Percentiles rank a stretch among this genome's conserved stretches.
Evolutionary conservation across 2,113 vertebrate species (phyloP).

Genomic region (Antidorcas marsupialis): DNA sequence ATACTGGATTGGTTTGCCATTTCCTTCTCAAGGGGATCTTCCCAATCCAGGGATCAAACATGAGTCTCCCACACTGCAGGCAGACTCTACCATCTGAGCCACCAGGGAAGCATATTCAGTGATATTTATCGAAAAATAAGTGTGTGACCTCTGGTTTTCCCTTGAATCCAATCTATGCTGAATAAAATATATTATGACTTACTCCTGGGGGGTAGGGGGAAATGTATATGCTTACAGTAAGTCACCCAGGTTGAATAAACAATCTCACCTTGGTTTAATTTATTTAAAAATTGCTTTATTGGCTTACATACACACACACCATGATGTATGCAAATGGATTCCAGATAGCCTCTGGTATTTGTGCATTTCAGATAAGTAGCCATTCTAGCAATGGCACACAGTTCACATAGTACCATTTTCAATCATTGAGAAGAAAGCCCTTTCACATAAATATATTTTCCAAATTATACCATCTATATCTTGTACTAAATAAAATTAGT

Average conservation of each 20-base stretch:
- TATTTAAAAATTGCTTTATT: neutral
- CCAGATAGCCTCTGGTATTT: neutral
- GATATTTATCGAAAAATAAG: neutral
- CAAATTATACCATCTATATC: neutral
- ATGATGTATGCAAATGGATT: neutral
- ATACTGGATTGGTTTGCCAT: neutral
- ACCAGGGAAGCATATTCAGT: neutral
- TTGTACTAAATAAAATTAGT: neutral
- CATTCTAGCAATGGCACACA: neutral
- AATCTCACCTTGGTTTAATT: neutral
- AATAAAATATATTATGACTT: neutral
- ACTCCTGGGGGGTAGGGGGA: accelerated
- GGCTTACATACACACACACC: neutral
- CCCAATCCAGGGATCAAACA: neutral
- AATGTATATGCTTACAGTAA: neutral
- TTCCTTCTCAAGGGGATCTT: neutral
- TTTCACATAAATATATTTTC: neutral
- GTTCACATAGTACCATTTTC: neutral
- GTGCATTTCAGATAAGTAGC: neutral
- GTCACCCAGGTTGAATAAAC: neutral
- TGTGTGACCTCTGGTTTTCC: neutral
- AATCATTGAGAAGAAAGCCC: neutral
- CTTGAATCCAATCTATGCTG: neutral
- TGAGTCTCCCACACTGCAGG: neutral
- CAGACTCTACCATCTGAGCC: neutral